These are phyloP conservation scores for Drosophila heteroneura DNA, from an alignment of 2,888 invertebrate species.

Conservation along the genomic window DNA sequence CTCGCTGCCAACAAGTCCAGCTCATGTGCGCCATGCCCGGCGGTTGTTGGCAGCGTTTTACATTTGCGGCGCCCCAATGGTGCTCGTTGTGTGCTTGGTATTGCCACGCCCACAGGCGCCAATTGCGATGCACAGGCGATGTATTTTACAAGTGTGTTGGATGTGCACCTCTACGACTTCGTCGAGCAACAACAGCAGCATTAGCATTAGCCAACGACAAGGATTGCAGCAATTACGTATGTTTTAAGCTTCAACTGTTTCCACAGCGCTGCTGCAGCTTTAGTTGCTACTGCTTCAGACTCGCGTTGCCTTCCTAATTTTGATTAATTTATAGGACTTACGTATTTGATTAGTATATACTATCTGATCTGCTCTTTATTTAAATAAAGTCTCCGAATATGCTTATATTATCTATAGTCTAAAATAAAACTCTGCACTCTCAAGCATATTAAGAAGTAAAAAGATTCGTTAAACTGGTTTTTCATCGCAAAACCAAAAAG, in stretches of 20 bases:
- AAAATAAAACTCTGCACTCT: not conserved
- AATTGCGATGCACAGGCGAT: slow-evolving; percentile 41
- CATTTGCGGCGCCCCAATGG: slow-evolving; percentile 58
- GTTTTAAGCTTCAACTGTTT: not conserved
- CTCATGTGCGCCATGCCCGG: slow-evolving; percentile 56
- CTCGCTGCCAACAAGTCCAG: slow-evolving; percentile 14
- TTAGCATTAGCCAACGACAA: not conserved
- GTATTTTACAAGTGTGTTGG: slow-evolving; percentile 60
- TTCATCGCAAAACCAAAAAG: not conserved
- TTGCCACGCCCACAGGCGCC: slow-evolving; percentile 67
- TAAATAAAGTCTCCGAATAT: not conserved
- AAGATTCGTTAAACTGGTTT: slow-evolving; percentile 22
- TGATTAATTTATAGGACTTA: slow-evolving; percentile 3
- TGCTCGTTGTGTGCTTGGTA: slow-evolving; percentile 60
- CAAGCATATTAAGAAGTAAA: not conserved
- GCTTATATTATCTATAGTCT: slow-evolving; percentile 2
- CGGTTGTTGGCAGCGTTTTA: slow-evolving; percentile 57
- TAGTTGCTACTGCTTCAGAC: not conserved
- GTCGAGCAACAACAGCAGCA: slow-evolving; percentile 37
- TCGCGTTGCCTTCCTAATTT: slow-evolving; percentile 9
- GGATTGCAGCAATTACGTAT: not conserved
- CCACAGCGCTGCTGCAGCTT: not conserved
- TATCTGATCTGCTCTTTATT: not conserved
- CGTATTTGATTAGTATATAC: slow-evolving; percentile 1
- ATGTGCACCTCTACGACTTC: slow-evolving; percentile 36